phyloP scores from a whole-genome alignment of 2,888 invertebrate species.

The Exocentrus adspersus region DNA sequence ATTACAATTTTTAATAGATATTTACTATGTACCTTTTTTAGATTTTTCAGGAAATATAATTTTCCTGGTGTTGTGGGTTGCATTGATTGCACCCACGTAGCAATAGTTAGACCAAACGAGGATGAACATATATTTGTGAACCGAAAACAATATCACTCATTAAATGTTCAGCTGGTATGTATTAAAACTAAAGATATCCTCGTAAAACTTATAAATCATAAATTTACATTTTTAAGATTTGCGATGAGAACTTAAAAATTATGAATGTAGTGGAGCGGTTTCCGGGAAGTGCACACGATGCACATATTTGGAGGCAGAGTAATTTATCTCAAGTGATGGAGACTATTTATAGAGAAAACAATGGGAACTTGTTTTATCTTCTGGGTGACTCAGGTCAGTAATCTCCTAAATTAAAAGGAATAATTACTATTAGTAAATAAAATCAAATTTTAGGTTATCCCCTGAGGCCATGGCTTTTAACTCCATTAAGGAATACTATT shows the following conservation, averaged over 20 bases:
- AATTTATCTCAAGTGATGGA: slow-evolving; percentile 11
- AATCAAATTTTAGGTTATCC: slow-evolving; percentile 27
- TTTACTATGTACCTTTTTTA: slow-evolving; percentile 18
- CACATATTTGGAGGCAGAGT: slow-evolving; percentile 24
- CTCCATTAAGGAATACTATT: slow-evolving; percentile 20
- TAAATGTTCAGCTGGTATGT: slow-evolving; percentile 34
- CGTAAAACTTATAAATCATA: too few species aligned
- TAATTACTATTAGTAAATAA: not conserved
- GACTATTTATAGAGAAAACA: not conserved
- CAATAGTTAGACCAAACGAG: slow-evolving; percentile 25
- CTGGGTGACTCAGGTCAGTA: slow-evolving; percentile 14
- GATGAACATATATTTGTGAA: slow-evolving; percentile 23
- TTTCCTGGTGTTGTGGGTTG: slow-evolving; percentile 29
- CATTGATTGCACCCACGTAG: too few species aligned
- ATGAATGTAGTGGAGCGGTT: slow-evolving; percentile 21
- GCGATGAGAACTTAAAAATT: slow-evolving; percentile 27
- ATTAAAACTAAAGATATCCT: too few species aligned
- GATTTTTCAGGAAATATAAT: slow-evolving; percentile 31
- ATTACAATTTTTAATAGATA: not conserved
- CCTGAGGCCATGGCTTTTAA: slow-evolving; percentile 28
- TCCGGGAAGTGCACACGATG: slow-evolving; percentile 28
- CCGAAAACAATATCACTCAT: slow-evolving; percentile 33
- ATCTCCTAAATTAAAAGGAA: slow-evolving; percentile 10
- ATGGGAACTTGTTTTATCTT: slow-evolving; percentile 8
- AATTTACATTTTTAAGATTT: too few species aligned